Evolutionary conservation across 2,888 invertebrate genomes (phyloP).

Genomic region (Pandemis corylana): DNA sequence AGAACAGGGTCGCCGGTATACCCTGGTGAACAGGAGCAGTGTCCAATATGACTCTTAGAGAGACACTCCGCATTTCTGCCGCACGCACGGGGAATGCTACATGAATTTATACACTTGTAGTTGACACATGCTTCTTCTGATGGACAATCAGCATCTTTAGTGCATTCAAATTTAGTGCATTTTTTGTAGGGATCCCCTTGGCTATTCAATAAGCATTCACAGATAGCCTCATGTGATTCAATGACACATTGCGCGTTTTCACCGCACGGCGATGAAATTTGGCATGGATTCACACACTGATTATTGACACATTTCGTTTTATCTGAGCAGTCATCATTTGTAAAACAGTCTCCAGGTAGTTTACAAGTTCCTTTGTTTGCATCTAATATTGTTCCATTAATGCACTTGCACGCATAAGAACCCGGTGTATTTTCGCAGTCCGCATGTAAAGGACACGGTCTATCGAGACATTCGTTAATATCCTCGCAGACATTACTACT

Average conservation of each 20-base stretch:
- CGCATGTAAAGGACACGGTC: conserved; percentile 92
- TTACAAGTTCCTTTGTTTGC: conserved; percentile 89
- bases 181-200: conserved; percentile 90
- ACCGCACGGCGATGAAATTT: conserved; percentile 87
- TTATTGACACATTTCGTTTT: conserved; percentile 90
- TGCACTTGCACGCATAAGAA: conserved; percentile 90
- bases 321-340: conserved; percentile 91
- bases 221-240: conserved; percentile 88
- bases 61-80: conserved; percentile 92
- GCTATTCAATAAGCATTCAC: conserved; percentile 90
- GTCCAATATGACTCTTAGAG: conserved; percentile 90
- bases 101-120: conserved; percentile 92
- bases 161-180: conserved; percentile 91
- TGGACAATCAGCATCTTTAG: conserved; percentile 90
- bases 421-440: conserved; percentile 92
- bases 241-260: conserved; percentile 90
- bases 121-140: conserved; percentile 90
- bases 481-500: conserved; percentile 89
- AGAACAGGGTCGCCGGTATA: conserved; percentile 94
- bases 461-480: conserved; percentile 90
- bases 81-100: conserved; percentile 92
- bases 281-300: conserved; percentile 92
- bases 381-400: conserved; percentile 92
- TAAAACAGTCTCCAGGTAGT: conserved; percentile 92
- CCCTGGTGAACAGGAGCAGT: conserved; percentile 93